Evolutionary conservation across 2,888 invertebrate species (phyloP).

Genomic region (Trichogramma evanescens): DNA sequence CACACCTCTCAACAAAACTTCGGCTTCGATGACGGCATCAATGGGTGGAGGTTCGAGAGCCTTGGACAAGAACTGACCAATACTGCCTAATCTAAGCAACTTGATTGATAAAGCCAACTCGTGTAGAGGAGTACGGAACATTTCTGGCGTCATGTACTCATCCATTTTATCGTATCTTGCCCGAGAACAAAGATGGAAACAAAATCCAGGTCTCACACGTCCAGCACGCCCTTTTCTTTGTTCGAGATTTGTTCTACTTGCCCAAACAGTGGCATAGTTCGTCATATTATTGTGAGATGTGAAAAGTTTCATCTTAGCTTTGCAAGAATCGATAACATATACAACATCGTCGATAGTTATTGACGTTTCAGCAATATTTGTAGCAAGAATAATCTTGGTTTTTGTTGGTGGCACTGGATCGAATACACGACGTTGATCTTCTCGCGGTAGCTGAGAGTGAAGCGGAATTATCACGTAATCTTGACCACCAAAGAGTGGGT

Average conservation of each 20-base stretch:
- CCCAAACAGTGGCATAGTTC: constrained; percentile 95
- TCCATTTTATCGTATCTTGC: constrained; percentile 69
- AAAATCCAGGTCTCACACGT: constrained; percentile 86
- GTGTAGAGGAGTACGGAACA: constrained; percentile 94
- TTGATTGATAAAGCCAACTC: constrained; percentile 90
- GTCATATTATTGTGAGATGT: constrained; percentile 99
- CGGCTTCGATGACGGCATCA: constrained; percentile 97
- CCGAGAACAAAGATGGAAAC: constrained; percentile 84
- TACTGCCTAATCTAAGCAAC: constrained; percentile 79
- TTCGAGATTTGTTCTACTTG: constrained; percentile 87
- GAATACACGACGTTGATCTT: constrained; percentile 91
- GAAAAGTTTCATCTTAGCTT: constrained; percentile 94
- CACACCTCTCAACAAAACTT: constrained; percentile 60
- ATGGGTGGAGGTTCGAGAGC: constrained; percentile 94
- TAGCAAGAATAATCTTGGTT: constrained; percentile 91
- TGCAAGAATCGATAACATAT: constrained; percentile 94
- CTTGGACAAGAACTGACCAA: constrained; percentile 91
- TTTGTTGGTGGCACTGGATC: constrained; percentile 75
- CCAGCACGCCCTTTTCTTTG: constrained; percentile 95
- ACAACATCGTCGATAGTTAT: constrained; percentile 98
- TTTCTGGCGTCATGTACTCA: constrained; percentile 92
- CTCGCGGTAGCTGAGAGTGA: constrained; percentile 95
- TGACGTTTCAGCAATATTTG: constrained; percentile 97
- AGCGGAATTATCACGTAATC: constrained; percentile 79
- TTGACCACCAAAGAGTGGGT: constrained; percentile 60